Percentiles rank a stretch among this genome's conserved stretches.
These are phyloP conservation scores for Drosophila rubida DNA, from an alignment of 2,888 invertebrate species.

Conservation along the genomic window DNA sequence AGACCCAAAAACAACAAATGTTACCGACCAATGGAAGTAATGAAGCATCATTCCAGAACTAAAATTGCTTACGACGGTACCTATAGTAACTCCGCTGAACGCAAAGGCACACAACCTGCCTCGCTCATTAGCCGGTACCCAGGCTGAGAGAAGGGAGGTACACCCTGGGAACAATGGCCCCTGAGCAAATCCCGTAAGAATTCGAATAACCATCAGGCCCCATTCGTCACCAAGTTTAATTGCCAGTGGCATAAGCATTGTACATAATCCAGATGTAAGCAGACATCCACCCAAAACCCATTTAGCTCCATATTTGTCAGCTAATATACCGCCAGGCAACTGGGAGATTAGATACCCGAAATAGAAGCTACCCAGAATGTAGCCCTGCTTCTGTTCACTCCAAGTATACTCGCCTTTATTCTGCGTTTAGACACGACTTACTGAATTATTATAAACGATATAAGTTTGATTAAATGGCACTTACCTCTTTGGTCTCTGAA, in stretches of 20 bases:
- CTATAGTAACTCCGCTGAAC: slow-evolving; percentile 89
- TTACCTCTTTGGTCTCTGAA: background rate
- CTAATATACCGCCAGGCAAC: slow-evolving; percentile 91
- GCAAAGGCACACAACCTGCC: slow-evolving; percentile 90
- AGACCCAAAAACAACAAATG: slow-evolving; percentile 91
- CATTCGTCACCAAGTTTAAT: slow-evolving; percentile 62
- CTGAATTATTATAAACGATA: background rate
- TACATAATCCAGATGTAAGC: slow-evolving; percentile 87
- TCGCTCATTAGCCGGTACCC: slow-evolving; percentile 91
- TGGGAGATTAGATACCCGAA: slow-evolving; percentile 93
- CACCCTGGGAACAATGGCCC: slow-evolving; percentile 93
- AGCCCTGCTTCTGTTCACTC: slow-evolving; percentile 89
- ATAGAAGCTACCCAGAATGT: slow-evolving; percentile 91
- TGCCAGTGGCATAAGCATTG: slow-evolving; percentile 26
- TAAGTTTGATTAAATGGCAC: background rate
- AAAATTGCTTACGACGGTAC: slow-evolving; percentile 87
- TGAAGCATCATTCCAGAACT: slow-evolving; percentile 89
- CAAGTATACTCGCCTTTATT: slow-evolving; percentile 86
- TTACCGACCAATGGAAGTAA: slow-evolving; percentile 88
- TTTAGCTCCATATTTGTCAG: slow-evolving; percentile 93
- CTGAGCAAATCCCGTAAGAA: slow-evolving; percentile 92
- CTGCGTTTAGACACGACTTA: slow-evolving; percentile 20
- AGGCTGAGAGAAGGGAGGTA: slow-evolving; percentile 90
- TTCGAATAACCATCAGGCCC: slow-evolving; percentile 88
- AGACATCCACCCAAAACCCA: slow-evolving; percentile 91